Evolutionary conservation across 2,113 vertebrate species (phyloP).

Genomic region (Hassar affinis): DNA sequence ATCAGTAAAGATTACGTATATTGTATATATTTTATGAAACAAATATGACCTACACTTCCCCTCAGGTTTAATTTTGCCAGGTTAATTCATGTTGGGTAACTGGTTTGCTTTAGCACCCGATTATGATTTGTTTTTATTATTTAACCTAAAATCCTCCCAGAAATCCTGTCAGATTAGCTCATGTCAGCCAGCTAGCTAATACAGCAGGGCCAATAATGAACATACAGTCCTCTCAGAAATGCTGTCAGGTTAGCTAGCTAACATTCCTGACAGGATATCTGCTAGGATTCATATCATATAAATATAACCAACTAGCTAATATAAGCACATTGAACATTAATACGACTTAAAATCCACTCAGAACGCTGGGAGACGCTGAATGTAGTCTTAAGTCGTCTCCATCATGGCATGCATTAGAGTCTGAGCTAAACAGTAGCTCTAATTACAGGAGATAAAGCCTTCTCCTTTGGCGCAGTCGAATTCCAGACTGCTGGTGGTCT

Average conservation of each 20-base stretch:
- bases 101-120: neutral
- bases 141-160: neutral
- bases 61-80: neutral
- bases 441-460: conserved; percentile 14
- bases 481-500: conserved; percentile 23
- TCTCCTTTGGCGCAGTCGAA: conserved; percentile 20
- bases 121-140: too few relatives aligned
- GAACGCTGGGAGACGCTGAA: neutral
- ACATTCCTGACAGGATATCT: neutral
- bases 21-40: neutral
- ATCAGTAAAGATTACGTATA: neutral
- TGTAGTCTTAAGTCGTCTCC: neutral
- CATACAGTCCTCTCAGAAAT: too few relatives aligned
- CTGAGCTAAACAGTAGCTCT: neutral
- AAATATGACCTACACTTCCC: neutral
- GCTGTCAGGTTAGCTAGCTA: neutral
- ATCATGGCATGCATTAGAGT: neutral
- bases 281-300: neutral
- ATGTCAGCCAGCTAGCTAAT: neutral
- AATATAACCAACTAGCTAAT: neutral
- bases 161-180: neutral
- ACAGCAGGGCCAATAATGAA: too few relatives aligned
- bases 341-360: neutral
- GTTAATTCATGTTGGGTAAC: neutral
- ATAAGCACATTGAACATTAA: neutral